Conservation (phyloP, 2,888 invertebrate genomes). For the Lasioglossum lativentre region DNA sequence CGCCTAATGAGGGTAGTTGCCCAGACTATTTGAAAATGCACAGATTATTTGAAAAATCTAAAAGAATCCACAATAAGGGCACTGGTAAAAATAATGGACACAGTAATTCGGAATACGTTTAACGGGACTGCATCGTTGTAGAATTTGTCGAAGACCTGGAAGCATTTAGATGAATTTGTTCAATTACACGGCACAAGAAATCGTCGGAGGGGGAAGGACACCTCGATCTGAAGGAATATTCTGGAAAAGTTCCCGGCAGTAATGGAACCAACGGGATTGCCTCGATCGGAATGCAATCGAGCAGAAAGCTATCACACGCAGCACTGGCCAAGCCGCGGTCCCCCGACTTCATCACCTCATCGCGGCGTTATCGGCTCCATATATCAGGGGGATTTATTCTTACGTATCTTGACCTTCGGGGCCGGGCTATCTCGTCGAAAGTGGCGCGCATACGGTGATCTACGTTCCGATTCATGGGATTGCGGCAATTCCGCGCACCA, state of each 20-base stretch:
- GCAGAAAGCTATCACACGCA: conserved; percentile 76
- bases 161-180: not conserved
- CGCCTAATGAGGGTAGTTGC: too few species aligned
- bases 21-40: too few species aligned
- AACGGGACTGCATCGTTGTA: not conserved
- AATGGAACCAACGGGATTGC: conserved; percentile 43
- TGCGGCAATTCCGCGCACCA: conserved; percentile 32
- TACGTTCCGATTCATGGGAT: conserved; percentile 48
- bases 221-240: conserved; percentile 12
- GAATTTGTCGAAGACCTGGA: not conserved
- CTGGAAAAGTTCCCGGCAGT: not conserved
- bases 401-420: conserved; percentile 52
- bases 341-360: conserved; percentile 64
- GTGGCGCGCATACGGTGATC: conserved; percentile 32
- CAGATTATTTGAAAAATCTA: too few species aligned
- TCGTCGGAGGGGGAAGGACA: not conserved
- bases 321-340: conserved; percentile 66
- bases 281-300: conserved; percentile 77
- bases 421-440: conserved; percentile 32
- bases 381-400: conserved; percentile 46
- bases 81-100: too few species aligned
- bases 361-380: conserved; percentile 62
- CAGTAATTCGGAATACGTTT: not conserved
- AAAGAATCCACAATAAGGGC: too few species aligned
- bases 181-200: not conserved